These are phyloP conservation scores for human DNA, from an alignment of 2,113 vertebrate genomes.

Conservation along the genomic window GRCh38 chr18:25668001-25668500, in stretches of 20 bases:
- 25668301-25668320: fast-evolving
- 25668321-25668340: background rate
- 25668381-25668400: background rate
- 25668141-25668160: background rate
- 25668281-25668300: background rate
- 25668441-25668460: background rate
- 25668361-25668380: background rate
- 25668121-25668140: background rate
- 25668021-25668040: background rate
- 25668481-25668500: slow-evolving; percentile 5
- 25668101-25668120: background rate
- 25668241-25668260: background rate
- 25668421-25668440: slow-evolving; percentile 26
- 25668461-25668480: background rate
- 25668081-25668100: background rate
- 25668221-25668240: background rate
- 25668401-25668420: background rate
- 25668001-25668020: background rate
- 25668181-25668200: background rate
- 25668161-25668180: background rate
- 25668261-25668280: background rate
- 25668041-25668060: background rate
- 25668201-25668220: background rate
- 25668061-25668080: background rate
- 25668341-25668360: background rate